Evolutionary conservation across 2,888 invertebrate species (phyloP), one percentile per base, ranked within the genome.

Genomic region (Elmis aenea): DNA sequence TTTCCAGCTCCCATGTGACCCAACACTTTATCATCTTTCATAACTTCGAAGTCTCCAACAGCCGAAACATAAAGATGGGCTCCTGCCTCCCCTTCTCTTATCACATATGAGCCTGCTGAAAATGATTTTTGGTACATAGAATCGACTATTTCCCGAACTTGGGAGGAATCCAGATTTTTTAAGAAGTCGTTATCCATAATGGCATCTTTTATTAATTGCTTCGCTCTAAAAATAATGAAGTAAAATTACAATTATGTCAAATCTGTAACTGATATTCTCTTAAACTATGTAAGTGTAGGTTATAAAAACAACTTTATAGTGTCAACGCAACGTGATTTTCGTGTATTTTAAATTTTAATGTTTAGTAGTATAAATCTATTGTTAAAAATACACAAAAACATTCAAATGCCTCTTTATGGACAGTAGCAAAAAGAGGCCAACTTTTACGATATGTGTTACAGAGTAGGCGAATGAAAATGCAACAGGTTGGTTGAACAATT

Each of bases 41-140:
- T 72, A 3, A 84, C 81, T 59, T 83, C 80, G 48, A 82, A 71
- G 42, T 81, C 77, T 5, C 84, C 84, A 51, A 80, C 81, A 52
- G 78, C 76, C 3, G 77, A 75, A 3, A 80, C 79, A 28, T 62
- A 71, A 12, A 82, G 66, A 54, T 81, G 77, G 21, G 77, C 75
- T 45, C 83, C 79, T 8, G 74, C 70, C 56, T 78, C 76, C 2
- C 78, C 78, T 61, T 79, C 79, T 42, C 72, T 64, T 43, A 79
- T 75, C 16, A 80, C 75, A 51, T 72, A 75, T 22, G 73, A 68
- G 1, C 75, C 76, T 15, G 70, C 66, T 9, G 62, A 50, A 50
- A 72, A 75, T 33, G 70, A 69, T 47, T 72, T 72, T 16, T 73
- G 71, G 53, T 76, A 77, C 80, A 81, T 80, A 34, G 76, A 76